Evolutionary conservation across 2,888 invertebrate genomes (phyloP), one percentile per base, ranked within the genome.

Genomic region (Heliconius hortense): DNA sequence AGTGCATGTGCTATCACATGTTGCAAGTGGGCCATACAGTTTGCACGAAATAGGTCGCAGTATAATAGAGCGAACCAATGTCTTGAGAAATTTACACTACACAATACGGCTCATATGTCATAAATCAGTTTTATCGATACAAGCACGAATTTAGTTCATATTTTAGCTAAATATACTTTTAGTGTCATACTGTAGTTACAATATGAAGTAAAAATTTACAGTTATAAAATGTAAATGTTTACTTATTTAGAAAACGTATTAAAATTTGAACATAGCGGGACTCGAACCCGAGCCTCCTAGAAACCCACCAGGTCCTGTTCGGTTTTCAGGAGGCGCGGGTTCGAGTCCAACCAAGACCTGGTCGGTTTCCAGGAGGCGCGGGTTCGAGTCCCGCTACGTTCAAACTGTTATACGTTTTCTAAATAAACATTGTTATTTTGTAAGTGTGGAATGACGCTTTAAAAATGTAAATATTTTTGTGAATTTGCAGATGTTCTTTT

Each of bases 11-110:
- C 76, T 76, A 70, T 76, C 72, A 75, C 63, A 60, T 79, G 80
- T 79, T 78, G 79, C 80, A 80, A 77, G 72, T 75, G 76, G 76
- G 68, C 74, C 77, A 79, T 79, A 76, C 75, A 69, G 78, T 76
- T 70, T 78, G 74, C 80, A 78, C 78, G 78, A 83, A 82, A 82
- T 83, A 76, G 83, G 83, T 81, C 82, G 78, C 60, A 73, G 75
- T 77, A 80, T 82, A 81, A 82, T 79, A 77, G 77, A 70, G 56
- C 31, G 69, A 59, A 10, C 35, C 10, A 35, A 79, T 70, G 74
- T 73, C 72, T 75, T 78, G 77, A 77, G 77, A 74, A 76, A 77
- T 77, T 74, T 74, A 68, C 76, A 76, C 56, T 60, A 71, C 31
- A 75, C 71, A 64, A 75, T 71, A 28, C 39, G 71, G 62, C 48